Percentiles rank a stretch among this genome's conserved stretches.
Conservation (phyloP, 2,888 invertebrate genomes). For the Galerucella calmariensis region DNA sequence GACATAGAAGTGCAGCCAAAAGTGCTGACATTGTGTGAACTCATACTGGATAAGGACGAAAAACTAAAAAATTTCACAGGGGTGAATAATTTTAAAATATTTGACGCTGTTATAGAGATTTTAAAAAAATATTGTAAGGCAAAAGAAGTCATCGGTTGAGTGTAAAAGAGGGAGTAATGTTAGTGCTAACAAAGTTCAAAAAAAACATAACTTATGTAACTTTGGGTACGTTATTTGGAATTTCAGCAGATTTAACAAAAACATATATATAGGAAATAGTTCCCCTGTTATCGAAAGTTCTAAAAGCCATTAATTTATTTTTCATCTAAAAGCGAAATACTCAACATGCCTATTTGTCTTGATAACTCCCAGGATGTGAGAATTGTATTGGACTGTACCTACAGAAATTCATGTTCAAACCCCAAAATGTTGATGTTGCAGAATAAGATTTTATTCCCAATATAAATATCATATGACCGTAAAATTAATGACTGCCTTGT, state of each 20-base stretch:
- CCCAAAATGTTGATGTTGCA: slow-evolving; percentile 28
- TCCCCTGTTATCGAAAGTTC: slow-evolving; percentile 6
- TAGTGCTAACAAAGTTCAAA: slow-evolving; percentile 22
- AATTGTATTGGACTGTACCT: slow-evolving; percentile 25
- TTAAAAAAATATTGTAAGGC: slow-evolving; percentile 1
- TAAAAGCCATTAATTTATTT: slow-evolving; percentile 12
- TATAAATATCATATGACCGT: slow-evolving; percentile 23
- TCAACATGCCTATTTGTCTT: slow-evolving; percentile 25
- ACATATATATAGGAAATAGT: slow-evolving; percentile 13
- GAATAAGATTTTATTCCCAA: slow-evolving; percentile 10
- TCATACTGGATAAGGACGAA: too few species aligned
- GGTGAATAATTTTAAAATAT: neutral
- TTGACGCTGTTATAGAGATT: slow-evolving; percentile 18
- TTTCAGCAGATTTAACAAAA: slow-evolving; percentile 12
- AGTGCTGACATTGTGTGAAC: too few species aligned
- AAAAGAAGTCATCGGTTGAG: slow-evolving; percentile 4
- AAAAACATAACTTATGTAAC: slow-evolving; percentile 16
- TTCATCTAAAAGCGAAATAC: slow-evolving; percentile 21
- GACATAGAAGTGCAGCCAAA: too few species aligned
- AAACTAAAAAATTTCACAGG: neutral
- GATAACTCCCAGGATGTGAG: slow-evolving; percentile 20
- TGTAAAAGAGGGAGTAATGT: slow-evolving; percentile 12
- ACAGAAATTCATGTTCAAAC: slow-evolving; percentile 26
- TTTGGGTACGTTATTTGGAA: slow-evolving; percentile 17
- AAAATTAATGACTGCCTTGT: slow-evolving; percentile 25